Evolutionary conservation across 2,888 invertebrate species (phyloP).

Genomic region (Pseudococcus longispinus): DNA sequence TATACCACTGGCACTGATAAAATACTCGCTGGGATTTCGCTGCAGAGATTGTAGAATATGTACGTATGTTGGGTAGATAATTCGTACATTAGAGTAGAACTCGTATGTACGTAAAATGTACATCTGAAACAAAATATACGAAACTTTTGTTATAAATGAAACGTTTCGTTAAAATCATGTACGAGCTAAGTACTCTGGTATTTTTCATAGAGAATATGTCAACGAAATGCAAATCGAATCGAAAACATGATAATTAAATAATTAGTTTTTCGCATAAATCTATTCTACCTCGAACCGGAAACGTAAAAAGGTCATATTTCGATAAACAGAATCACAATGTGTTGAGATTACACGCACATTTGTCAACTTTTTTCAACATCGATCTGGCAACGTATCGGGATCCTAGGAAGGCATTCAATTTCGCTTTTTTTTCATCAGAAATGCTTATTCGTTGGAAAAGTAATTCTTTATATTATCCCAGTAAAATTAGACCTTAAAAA

Average conservation of each 20-base stretch:
- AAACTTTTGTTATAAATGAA: not conserved
- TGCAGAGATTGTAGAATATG: not conserved
- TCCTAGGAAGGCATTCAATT: not conserved
- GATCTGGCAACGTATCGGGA: not conserved
- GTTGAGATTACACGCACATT: not conserved
- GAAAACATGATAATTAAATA: not conserved
- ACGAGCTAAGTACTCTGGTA: not conserved
- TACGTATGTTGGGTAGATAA: not conserved
- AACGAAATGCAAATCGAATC: not conserved
- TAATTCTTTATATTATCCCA: not conserved
- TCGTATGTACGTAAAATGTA: not conserved
- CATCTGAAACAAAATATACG: not conserved
- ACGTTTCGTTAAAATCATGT: not conserved
- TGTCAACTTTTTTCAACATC: not conserved
- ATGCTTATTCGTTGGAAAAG: not conserved
- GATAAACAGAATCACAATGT: not conserved
- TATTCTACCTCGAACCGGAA: too few species aligned
- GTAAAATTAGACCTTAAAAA: too few species aligned
- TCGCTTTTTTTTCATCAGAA: not conserved
- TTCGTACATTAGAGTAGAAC: not conserved
- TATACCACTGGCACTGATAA: not conserved
- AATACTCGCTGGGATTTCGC: not conserved
- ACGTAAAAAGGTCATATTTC: not conserved
- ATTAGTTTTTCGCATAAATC: not conserved
- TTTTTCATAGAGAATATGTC: not conserved